phyloP scores from a whole-genome alignment of 2,797 vertebrate genomes.

The Microcaecilia unicolor region DNA sequence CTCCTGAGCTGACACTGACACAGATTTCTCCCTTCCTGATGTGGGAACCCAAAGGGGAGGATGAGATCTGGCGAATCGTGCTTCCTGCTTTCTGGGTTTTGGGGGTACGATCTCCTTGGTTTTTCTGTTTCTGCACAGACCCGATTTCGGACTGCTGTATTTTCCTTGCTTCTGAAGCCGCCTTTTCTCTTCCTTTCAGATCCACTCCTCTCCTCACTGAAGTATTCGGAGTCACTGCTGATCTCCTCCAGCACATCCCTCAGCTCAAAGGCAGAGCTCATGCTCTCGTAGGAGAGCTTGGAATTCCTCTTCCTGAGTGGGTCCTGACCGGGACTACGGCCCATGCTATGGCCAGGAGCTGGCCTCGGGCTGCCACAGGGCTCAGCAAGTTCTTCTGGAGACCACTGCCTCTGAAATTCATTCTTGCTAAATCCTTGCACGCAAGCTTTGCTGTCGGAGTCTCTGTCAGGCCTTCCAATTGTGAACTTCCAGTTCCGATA shows the following conservation, averaged over 20 bases:
- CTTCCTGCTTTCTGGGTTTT: too few relatives aligned
- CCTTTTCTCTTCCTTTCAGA: conserved; percentile 17
- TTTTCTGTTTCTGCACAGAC: too few relatives aligned
- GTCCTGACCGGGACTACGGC: too few relatives aligned
- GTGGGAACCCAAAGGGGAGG: too few relatives aligned
- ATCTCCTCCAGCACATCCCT: conserved; percentile 52
- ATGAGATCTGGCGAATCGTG: too few relatives aligned
- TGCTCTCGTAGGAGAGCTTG: not conserved
- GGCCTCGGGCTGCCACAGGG: too few relatives aligned
- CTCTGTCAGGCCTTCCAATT: conserved; percentile 2
- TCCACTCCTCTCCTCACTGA: conserved; percentile 23
- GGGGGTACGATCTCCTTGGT: not conserved
- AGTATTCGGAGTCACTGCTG: conserved; percentile 47
- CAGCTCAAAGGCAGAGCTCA: conserved; percentile 21
- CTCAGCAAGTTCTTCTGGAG: not conserved
- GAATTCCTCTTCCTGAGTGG: conserved; percentile 4
- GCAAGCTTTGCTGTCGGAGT: conserved; percentile 1
- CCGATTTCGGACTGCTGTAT: too few relatives aligned
- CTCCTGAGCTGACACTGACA: conserved; percentile 22
- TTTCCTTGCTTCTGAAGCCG: not conserved
- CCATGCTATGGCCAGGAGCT: too few relatives aligned
- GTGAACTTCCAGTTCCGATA: not conserved
- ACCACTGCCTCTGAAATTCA: conserved; percentile 2
- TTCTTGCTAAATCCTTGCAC: conserved; percentile 5
- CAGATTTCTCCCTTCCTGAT: too few relatives aligned